Conservation (phyloP, 2,113 vertebrate species). For the Percina caprodes region DNA sequence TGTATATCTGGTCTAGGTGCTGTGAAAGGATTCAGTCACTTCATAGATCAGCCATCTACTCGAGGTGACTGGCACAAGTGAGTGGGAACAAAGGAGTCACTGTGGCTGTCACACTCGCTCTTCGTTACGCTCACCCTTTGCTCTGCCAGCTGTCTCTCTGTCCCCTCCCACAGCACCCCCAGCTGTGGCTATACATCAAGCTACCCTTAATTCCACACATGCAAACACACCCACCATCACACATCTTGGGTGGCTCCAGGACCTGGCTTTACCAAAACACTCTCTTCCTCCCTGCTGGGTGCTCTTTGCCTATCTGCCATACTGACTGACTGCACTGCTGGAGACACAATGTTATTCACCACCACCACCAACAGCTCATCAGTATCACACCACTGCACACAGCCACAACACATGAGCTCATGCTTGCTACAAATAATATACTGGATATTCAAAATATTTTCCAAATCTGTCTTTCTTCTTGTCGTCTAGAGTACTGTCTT, state of each 20-base stretch:
- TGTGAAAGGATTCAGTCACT: conserved; percentile 74
- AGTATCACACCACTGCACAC: conserved; percentile 52
- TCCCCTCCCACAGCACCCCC: conserved; percentile 52
- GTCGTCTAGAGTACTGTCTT: not conserved
- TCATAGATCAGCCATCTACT: conserved; percentile 72
- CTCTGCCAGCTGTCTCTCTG: conserved; percentile 81
- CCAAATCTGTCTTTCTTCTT: not conserved
- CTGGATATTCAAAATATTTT: conserved; percentile 37
- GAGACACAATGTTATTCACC: conserved; percentile 48
- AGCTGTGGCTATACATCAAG: conserved; percentile 76
- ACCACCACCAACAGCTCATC: conserved; percentile 37
- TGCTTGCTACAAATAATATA: not conserved
- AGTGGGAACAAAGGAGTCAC: conserved; percentile 83
- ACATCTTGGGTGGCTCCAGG: conserved; percentile 44
- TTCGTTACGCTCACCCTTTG: conserved; percentile 68
- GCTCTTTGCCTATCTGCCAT: conserved; percentile 40
- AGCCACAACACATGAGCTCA: conserved; percentile 52
- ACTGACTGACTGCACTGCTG: conserved; percentile 39
- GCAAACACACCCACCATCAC: conserved; percentile 25
- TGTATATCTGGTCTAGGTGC: conserved; percentile 52
- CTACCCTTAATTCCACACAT: conserved; percentile 50
- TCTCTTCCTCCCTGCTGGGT: conserved; percentile 45
- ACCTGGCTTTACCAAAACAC: conserved; percentile 34
- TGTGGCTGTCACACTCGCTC: conserved; percentile 78
- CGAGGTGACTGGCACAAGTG: conserved; percentile 78